Evolutionary conservation across 1,140 invertebrate genomes (phyloP).

Genomic region (Rhynchophorus ferrugineus): DNA sequence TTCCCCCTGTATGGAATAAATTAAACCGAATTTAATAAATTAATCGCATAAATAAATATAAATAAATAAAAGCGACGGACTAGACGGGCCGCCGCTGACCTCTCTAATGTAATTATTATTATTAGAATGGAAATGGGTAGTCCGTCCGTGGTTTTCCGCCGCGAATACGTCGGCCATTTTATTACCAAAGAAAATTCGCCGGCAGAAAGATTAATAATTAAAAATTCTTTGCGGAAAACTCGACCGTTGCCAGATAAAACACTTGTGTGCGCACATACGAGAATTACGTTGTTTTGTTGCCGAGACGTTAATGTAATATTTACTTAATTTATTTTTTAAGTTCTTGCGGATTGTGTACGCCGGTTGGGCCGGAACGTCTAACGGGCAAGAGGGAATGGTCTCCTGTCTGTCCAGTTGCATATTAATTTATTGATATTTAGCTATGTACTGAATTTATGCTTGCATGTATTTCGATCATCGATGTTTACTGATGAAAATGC

Average conservation of each 20-base stretch:
- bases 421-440: too few relatives aligned
- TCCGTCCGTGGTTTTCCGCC: conserved; percentile 3
- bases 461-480: too few relatives aligned
- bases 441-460: too few relatives aligned
- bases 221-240: conserved; percentile 15
- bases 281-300: conserved; percentile 10
- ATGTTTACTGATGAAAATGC: too few relatives aligned
- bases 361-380: too few relatives aligned
- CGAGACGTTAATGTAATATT: not conserved
- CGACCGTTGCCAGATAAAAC: conserved; percentile 10
- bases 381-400: too few relatives aligned
- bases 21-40: too few relatives aligned
- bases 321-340: not conserved
- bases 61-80: too few relatives aligned
- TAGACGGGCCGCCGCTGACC: not conserved
- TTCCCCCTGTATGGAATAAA: too few relatives aligned
- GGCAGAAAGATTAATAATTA: conserved; percentile 16
- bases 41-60: too few relatives aligned
- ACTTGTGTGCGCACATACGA: conserved; percentile 5
- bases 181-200: conserved; percentile 11
- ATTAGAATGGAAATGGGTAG: conserved; percentile 12
- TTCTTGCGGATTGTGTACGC: too few relatives aligned
- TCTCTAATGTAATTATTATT: conserved; percentile 9
- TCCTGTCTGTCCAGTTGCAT: too few relatives aligned
- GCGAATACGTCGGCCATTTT: conserved; percentile 13